Percentiles rank a stretch among this genome's conserved stretches.
Conservation (phyloP, 2,113 vertebrate species). For the Lepus europaeus region DNA sequence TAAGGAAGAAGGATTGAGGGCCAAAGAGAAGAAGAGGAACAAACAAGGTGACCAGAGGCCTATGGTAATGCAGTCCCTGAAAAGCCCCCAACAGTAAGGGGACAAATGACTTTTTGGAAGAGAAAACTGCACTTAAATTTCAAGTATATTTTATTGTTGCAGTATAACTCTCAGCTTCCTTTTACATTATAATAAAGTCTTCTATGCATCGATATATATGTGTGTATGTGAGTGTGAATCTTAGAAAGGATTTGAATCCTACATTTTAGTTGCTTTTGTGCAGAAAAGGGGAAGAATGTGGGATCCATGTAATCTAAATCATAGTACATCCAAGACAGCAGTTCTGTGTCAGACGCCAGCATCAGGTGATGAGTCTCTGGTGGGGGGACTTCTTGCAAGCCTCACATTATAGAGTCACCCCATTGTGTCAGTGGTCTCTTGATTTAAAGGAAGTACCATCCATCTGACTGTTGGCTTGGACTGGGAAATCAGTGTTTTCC, state of each 20-base stretch:
- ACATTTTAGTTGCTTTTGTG: background rate
- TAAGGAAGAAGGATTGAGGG: background rate
- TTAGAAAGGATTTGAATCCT: background rate
- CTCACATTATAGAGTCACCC: background rate
- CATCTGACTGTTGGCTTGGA: background rate
- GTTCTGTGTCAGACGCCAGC: background rate
- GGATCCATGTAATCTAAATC: background rate
- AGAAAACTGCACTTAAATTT: background rate
- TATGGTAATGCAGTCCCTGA: rapidly evolving
- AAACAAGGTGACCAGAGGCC: background rate
- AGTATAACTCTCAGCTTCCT: background rate
- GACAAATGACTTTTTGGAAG: background rate
- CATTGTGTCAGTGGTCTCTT: background rate
- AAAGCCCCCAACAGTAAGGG: background rate
- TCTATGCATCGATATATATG: background rate
- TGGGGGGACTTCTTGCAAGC: background rate
- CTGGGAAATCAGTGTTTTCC: background rate
- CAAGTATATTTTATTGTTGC: background rate
- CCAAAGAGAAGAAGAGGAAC: background rate
- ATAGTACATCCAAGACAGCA: background rate
- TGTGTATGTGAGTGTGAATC: background rate
- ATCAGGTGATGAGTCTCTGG: background rate
- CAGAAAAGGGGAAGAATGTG: background rate
- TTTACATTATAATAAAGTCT: background rate
- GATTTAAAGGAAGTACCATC: background rate